Evolutionary conservation across 1,140 invertebrate genomes (phyloP).

Genomic region (Rhizoglyphus robini): DNA sequence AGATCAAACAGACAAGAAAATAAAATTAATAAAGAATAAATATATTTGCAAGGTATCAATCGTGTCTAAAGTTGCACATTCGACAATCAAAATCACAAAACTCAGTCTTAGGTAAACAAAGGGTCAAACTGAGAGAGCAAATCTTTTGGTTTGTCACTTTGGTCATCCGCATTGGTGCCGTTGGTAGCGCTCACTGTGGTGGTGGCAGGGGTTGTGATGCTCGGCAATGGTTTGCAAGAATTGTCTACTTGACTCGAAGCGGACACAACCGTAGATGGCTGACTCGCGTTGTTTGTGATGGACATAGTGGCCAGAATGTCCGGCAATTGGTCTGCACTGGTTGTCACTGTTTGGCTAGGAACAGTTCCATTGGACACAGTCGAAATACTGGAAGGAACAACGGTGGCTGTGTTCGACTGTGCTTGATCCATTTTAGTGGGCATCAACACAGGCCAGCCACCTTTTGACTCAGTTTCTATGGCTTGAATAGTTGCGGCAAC

Average conservation of each 20-base stretch:
- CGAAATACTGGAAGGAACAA: neutral
- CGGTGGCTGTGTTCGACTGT: no score
- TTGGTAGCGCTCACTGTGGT: neutral
- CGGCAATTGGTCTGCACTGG: neutral
- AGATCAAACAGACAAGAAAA: no score
- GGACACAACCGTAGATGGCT: neutral
- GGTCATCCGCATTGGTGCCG: neutral
- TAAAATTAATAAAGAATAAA: no score
- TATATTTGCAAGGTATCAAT: no score
- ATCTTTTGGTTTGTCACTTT: conserved; percentile 9
- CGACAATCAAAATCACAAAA: no score
- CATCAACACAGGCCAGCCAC: conserved; percentile 9
- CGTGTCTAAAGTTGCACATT: no score
- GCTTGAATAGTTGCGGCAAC: conserved; percentile 21
- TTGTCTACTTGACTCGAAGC: neutral
- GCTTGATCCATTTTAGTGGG: neutral
- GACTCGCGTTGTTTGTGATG: neutral
- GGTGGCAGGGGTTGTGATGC: neutral
- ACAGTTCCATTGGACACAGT: neutral
- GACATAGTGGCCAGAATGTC: neutral
- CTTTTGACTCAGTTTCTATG: conserved; percentile 10
- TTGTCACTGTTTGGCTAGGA: neutral
- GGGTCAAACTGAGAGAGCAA: conserved; percentile 17
- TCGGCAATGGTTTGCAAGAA: neutral
- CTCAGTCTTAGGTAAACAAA: conserved; percentile 8